Conservation (phyloP, 37 sponge, comb jelly and placozoan genomes). For the Bolinopsis microptera region DNA sequence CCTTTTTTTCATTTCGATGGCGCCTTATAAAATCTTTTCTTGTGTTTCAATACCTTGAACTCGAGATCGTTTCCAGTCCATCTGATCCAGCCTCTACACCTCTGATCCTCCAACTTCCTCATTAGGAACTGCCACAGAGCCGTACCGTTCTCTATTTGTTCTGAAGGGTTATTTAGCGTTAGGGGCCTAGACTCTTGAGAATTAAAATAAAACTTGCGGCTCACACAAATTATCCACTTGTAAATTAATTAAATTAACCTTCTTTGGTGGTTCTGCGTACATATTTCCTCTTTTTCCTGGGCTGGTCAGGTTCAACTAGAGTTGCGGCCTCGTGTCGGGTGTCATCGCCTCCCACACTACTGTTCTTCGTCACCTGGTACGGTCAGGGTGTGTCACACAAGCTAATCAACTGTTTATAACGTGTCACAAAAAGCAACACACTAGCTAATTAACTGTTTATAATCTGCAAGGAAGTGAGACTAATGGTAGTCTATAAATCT, state of each 20-base stretch:
- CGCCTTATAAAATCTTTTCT: background rate
- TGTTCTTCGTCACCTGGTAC: conserved; percentile 27
- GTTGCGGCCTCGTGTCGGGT: background rate
- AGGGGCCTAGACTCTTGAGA: no score
- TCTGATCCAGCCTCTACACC: conserved; percentile 31
- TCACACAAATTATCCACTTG: background rate
- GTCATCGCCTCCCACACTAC: conserved; percentile 6
- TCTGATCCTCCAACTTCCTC: conserved; percentile 42
- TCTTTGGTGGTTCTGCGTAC: conserved; percentile 50
- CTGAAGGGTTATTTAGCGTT: no score
- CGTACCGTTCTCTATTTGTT: conserved; percentile 61
- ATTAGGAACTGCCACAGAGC: conserved; percentile 59
- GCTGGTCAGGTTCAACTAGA: background rate
- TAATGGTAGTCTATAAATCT: no score
- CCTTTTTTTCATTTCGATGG: no score
- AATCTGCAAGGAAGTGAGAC: no score
- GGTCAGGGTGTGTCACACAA: no score
- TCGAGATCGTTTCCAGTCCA: conserved; percentile 66
- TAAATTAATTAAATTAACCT: background rate
- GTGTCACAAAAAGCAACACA: no score
- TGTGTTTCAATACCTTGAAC: conserved; percentile 24
- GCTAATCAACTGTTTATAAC: no score
- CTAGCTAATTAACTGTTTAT: no score
- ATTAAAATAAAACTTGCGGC: background rate
- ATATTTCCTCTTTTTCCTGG: conserved; percentile 58